phyloP scores from a whole-genome alignment of 2,888 invertebrate genomes.

The Strigamia maritima region DNA sequence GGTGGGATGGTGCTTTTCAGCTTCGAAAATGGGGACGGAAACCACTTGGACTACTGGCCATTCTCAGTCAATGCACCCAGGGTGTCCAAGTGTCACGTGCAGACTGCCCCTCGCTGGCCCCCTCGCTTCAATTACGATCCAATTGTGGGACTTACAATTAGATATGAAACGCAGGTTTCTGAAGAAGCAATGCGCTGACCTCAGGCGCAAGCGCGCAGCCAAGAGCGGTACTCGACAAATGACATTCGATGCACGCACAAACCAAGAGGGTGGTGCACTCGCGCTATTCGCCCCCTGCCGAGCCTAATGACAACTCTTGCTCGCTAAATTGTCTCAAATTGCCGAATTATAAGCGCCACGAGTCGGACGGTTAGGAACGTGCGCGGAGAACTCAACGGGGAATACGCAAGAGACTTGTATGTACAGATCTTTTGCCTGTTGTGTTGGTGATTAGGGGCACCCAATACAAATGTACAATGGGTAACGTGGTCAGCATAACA shows the following conservation, averaged over 20 bases:
- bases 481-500: conserved; percentile 22
- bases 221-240: conserved; percentile 17
- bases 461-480: conserved; percentile 25
- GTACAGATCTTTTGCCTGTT: conserved; percentile 21
- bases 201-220: conserved; percentile 7
- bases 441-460: neutral
- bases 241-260: conserved; percentile 33
- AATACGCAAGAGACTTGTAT: conserved; percentile 19
- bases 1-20: conserved; percentile 18
- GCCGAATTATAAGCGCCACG: conserved; percentile 35
- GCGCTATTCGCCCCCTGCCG: conserved; percentile 18
- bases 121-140: conserved; percentile 24
- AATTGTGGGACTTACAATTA: conserved; percentile 25
- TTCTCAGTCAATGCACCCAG: conserved; percentile 7
- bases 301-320: conserved; percentile 34
- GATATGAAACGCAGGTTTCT: neutral
- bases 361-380: neutral
- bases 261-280: conserved; percentile 17
- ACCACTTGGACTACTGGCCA: conserved; percentile 34
- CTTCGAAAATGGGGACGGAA: conserved; percentile 26
- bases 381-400: conserved; percentile 18
- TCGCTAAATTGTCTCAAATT: conserved; percentile 36
- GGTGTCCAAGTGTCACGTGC: conserved; percentile 32
- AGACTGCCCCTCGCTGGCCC: neutral
- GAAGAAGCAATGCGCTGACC: conserved; percentile 9